A percentile compares a stretch with the other conserved stretches of the same genome.
Conservation (phyloP, 2,888 invertebrate genomes). For the Aphidoletes aphidimyza region DNA sequence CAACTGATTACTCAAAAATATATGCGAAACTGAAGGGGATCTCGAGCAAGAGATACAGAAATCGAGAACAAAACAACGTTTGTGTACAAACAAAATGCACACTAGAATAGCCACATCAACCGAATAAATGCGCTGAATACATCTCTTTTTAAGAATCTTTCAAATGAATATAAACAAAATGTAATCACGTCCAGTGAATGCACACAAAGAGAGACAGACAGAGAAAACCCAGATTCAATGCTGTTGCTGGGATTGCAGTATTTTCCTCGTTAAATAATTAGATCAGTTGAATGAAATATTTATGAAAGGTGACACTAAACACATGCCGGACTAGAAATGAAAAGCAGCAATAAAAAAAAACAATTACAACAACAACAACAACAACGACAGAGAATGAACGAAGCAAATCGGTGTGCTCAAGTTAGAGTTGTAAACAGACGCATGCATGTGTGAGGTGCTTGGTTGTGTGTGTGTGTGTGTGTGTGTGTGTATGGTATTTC, state of each 20-base stretch:
- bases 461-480: background rate
- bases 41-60: too few relatives aligned
- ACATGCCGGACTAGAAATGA: background rate
- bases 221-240: background rate
- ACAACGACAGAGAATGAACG: background rate
- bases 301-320: slow-evolving; percentile 35
- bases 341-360: too few relatives aligned
- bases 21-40: too few relatives aligned
- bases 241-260: too few relatives aligned
- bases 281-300: slow-evolving; percentile 41
- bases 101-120: background rate
- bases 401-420: background rate
- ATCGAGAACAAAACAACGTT: too few relatives aligned
- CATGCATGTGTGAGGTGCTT: background rate
- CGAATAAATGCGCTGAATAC: too few relatives aligned
- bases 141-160: background rate
- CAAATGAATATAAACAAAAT: background rate
- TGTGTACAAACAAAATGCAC: too few relatives aligned
- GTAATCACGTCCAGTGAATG: too few relatives aligned
- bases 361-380: too few relatives aligned
- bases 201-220: background rate
- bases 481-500: background rate
- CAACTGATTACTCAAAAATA: too few relatives aligned
- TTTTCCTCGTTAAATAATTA: background rate
- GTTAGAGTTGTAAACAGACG: background rate